Base-by-base conservation (phyloP, 1,140 invertebrate genomes). In the Oreohelix idahoensis region DNA sequence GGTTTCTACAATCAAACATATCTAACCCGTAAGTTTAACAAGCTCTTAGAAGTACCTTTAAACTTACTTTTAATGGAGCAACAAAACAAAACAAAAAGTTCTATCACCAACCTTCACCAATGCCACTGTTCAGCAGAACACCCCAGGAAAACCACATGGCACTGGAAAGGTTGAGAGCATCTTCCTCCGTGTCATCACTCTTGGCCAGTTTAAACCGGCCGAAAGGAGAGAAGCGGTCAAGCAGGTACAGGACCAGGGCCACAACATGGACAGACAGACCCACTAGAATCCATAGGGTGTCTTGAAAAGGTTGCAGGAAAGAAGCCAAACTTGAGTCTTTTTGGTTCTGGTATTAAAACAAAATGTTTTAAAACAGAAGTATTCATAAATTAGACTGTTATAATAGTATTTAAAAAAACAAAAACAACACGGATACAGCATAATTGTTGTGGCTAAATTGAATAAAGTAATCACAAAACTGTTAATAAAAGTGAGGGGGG, bases 61-160 rank as follows among this genome's bases (percentile, higher is more conserved):
- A n/a, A n/a, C n/a, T n/a, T n/a, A n/a, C n/a, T n/a, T n/a, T n/a
- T n/a, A n/a, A n/a, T n/a, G n/a, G n/a, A n/a, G n/a, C n/a, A n/a
- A n/a, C n/a, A n/a, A n/a, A n/a, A n/a, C n/a, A n/a, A n/a, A n/a
- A n/a, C n/a, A n/a, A n/a, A n/a, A n/a, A 49, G 8, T 71, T 15
- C n/a, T 36, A 36, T 42, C n/a, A 39, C 29, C 1, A 70, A 96
- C 98, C 98, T 96, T 99, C 98, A 83, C 98, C 98, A 90, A 99
- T 99, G 38, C 98, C 98, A 91, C 97, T 98, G 93, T 99, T 99
- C 8, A 99, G 94, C 2, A 99, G 94, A 39, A 99, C 98, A 76
- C 98, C 98, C 98, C 98, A 99, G 74, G 98, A 97, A 94, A 99
- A 99, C 98, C 99, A 99, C 91, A 99, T 98, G 26, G 99, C 98